Evolutionary conservation across 2,888 invertebrate species (phyloP).

Genomic region (Chrysodeixis includens): DNA sequence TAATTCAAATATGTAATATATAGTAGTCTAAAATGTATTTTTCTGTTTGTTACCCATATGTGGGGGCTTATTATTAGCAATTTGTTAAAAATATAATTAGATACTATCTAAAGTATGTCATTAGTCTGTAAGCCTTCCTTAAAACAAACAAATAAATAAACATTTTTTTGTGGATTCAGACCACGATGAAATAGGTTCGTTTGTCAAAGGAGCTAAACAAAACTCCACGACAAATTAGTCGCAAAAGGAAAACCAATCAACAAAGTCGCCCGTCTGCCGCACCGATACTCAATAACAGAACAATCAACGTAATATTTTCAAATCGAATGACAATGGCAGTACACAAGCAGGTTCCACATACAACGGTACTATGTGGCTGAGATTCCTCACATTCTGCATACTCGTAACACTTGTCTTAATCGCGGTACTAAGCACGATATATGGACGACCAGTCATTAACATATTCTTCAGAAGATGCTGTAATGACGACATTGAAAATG

Average conservation of each 20-base stretch:
- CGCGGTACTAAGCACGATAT: slow-evolving; percentile 76
- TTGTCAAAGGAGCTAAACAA: too few species aligned
- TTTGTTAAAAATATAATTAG: too few species aligned
- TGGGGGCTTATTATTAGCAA: too few species aligned
- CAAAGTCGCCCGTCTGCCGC: slow-evolving; percentile 58
- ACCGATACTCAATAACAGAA: slow-evolving; percentile 55
- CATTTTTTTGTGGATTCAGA: too few species aligned
- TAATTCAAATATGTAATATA: too few species aligned
- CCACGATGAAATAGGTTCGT: too few species aligned
- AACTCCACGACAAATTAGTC: not conserved
- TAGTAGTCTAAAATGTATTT: too few species aligned
- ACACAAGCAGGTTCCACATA: slow-evolving; percentile 30
- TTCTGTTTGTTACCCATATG: too few species aligned
- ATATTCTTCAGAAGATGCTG: slow-evolving; percentile 80
- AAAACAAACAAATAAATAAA: too few species aligned
- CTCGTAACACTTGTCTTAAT: slow-evolving; percentile 77
- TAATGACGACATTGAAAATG: slow-evolving; percentile 80
- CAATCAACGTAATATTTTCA: slow-evolving; percentile 70
- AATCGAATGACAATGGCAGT: slow-evolving; percentile 59
- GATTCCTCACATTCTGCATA: slow-evolving; percentile 79
- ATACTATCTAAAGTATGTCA: too few species aligned
- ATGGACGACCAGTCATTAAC: slow-evolving; percentile 76
- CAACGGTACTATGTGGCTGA: slow-evolving; percentile 76
- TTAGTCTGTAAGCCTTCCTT: too few species aligned
- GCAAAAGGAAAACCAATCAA: not conserved